Evolutionary conservation across 2,888 invertebrate species (phyloP).

Genomic region (Molorchus minor): DNA sequence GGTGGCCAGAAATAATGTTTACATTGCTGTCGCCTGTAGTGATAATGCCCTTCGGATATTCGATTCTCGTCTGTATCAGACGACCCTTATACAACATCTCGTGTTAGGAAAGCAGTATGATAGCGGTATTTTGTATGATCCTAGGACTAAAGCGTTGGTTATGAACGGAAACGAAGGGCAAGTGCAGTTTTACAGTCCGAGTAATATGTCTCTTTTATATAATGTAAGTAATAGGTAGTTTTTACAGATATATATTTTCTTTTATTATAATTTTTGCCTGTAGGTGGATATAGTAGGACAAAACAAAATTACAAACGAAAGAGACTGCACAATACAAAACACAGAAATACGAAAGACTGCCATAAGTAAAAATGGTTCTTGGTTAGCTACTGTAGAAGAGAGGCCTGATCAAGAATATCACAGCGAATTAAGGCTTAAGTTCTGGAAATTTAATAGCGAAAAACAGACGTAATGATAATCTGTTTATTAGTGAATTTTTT

Average conservation of each 20-base stretch:
- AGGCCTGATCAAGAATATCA: conserved; percentile 66
- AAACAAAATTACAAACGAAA: conserved; percentile 75
- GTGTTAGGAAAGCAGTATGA: conserved; percentile 70
- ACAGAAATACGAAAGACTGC: conserved; percentile 74
- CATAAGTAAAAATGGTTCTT: conserved; percentile 71
- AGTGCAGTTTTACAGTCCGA: conserved; percentile 77
- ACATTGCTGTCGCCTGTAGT: conserved; percentile 71
- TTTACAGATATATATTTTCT: neutral
- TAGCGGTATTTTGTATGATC: conserved; percentile 69
- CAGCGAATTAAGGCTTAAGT: conserved; percentile 76
- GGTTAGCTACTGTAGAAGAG: conserved; percentile 79
- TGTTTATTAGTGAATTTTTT: neutral
- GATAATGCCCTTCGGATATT: conserved; percentile 74
- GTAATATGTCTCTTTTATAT: conserved; percentile 72
- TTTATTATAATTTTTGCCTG: neutral
- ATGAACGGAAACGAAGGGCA: conserved; percentile 79
- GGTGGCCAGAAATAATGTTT: conserved; percentile 70
- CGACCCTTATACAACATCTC: conserved; percentile 73
- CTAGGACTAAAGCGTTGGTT: conserved; percentile 71
- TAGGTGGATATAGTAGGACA: conserved; percentile 77
- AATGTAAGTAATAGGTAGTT: conserved; percentile 67
- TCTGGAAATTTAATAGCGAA: conserved; percentile 73
- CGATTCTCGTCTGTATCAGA: conserved; percentile 65
- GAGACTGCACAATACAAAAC: conserved; percentile 68
- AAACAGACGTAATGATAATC: conserved; percentile 67